These are phyloP conservation scores for Dermatemys mawii DNA, from an alignment of 2,113 vertebrate species.

Conservation along the genomic window DNA sequence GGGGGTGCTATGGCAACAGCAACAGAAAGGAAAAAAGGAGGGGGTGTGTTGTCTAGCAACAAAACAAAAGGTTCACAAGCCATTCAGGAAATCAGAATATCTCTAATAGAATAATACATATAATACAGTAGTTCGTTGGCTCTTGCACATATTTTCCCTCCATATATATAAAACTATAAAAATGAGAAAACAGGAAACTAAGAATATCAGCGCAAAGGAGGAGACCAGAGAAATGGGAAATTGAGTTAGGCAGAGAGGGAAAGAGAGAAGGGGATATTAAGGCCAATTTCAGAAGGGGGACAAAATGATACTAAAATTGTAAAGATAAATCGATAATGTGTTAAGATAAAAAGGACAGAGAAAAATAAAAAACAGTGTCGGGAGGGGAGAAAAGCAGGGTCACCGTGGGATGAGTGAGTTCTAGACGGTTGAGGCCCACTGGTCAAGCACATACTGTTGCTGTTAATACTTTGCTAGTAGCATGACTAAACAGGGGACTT, in stretches of 20 bases:
- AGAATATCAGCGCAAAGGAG: no score
- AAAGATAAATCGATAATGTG: not conserved
- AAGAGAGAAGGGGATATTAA: not conserved
- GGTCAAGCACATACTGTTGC: not conserved
- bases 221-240: not conserved
- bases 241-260: not conserved
- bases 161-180: not conserved
- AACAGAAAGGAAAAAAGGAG: not conserved
- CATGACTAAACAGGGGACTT: not conserved
- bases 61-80: not conserved
- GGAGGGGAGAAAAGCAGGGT: not conserved
- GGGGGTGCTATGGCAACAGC: slow-evolving; percentile 22
- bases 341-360: not conserved
- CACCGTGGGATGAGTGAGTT: not conserved
- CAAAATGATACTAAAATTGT: not conserved
- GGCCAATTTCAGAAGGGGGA: not conserved
- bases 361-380: not conserved
- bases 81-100: not conserved
- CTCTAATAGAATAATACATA: not conserved
- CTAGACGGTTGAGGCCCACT: not conserved
- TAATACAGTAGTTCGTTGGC: no score
- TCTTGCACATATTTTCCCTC: not conserved
- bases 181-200: not conserved
- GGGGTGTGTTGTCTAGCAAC: not conserved
- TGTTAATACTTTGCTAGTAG: not conserved